These are phyloP conservation scores for Epicampocera succincta DNA, from an alignment of 2,888 invertebrate genomes.

Conservation along the genomic window DNA sequence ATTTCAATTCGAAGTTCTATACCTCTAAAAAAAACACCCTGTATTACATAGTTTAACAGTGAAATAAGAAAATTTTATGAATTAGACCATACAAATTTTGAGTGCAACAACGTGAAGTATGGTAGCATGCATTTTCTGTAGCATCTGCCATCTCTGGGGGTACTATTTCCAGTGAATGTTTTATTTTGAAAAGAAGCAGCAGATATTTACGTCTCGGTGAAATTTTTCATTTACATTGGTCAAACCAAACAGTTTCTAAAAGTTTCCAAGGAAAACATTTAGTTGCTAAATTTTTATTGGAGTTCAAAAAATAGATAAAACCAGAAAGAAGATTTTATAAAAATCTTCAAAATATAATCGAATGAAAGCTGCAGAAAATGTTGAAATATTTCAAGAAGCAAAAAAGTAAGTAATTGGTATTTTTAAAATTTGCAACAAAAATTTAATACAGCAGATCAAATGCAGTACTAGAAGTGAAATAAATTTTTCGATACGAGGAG, in stretches of 20 bases:
- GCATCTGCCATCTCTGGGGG: not conserved
- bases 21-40: too few species aligned
- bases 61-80: too few species aligned
- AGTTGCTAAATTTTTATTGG: slow-evolving; percentile 4
- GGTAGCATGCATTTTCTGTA: not conserved
- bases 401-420: slow-evolving; percentile 73
- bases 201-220: slow-evolving; percentile 51
- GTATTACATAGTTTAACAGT: too few species aligned
- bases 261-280: not conserved
- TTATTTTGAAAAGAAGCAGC: slow-evolving; percentile 39
- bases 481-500: not conserved
- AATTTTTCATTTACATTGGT: slow-evolving; percentile 47
- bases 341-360: slow-evolving; percentile 37
- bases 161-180: slow-evolving; percentile 30
- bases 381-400: slow-evolving; percentile 78
- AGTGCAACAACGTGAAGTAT: not conserved
- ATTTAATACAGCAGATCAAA: not conserved
- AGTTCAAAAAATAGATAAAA: too few species aligned
- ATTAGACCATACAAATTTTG: too few species aligned
- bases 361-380: slow-evolving; percentile 71
- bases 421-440: slow-evolving; percentile 4
- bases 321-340: slow-evolving; percentile 14
- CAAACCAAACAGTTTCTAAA: slow-evolving; percentile 7
- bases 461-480: not conserved
- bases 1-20: too few species aligned